Conservation (phyloP, 2,888 invertebrate genomes). For the Matsumyia berberina region DNA sequence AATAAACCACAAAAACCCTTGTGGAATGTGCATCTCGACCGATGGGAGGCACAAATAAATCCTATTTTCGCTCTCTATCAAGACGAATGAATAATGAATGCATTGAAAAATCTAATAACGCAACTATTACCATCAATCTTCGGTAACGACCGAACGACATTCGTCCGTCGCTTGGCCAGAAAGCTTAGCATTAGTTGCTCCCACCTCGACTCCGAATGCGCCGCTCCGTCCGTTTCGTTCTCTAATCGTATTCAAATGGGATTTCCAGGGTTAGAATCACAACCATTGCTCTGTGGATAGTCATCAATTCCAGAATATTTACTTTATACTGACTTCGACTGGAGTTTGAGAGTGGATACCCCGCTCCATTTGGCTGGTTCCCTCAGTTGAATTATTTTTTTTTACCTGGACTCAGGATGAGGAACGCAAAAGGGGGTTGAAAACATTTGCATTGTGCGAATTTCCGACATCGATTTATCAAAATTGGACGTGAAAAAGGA, state of each 20-base stretch:
- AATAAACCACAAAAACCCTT: constrained; percentile 31
- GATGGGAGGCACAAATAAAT: constrained; percentile 19
- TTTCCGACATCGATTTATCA: constrained; percentile 71
- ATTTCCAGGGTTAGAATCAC: constrained; percentile 48
- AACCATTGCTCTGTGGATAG: constrained; percentile 28
- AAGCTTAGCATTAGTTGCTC: constrained; percentile 15
- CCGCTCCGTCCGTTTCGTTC: background rate
- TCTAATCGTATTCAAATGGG: constrained; percentile 58
- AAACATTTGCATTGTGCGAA: constrained; percentile 66
- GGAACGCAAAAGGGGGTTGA: background rate
- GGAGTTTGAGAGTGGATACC: constrained; percentile 3
- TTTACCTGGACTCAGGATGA: background rate
- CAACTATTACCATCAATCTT: constrained; percentile 76
- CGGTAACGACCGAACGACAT: constrained; percentile 64
- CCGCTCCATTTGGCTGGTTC: constrained; percentile 15
- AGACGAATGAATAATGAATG: constrained; percentile 73
- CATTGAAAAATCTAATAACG: constrained; percentile 76
- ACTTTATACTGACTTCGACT: constrained; percentile 32
- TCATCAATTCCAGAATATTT: constrained; percentile 64
- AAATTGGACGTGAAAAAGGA: constrained; percentile 35
- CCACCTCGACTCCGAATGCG: background rate
- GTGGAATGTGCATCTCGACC: constrained; percentile 20
- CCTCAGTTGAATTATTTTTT: constrained; percentile 34
- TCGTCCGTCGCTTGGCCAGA: constrained; percentile 44
- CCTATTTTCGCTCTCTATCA: constrained; percentile 55